A percentile compares a stretch with the other conserved stretches of the same genome.
Conservation (phyloP, 2,113 vertebrate genomes). For the Pteropus alecto region DNA sequence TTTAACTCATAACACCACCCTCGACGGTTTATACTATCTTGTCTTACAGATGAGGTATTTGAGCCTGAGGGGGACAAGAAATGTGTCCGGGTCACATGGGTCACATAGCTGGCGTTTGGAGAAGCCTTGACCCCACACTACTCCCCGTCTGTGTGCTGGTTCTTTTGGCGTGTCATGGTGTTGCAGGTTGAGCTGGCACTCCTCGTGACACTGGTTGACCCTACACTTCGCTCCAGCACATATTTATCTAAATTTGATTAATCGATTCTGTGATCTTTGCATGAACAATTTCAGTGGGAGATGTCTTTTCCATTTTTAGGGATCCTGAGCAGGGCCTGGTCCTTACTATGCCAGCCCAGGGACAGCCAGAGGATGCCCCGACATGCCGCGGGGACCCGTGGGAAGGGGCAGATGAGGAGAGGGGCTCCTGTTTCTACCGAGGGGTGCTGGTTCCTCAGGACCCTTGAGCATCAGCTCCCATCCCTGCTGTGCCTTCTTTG, state of each 20-base stretch:
- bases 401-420: no score
- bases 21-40: not conserved
- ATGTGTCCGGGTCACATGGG: not conserved
- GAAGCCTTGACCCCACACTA: not conserved
- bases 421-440: not conserved
- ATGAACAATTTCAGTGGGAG: not conserved
- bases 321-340: not conserved
- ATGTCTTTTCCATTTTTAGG: not conserved
- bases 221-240: rapidly evolving
- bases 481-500: not conserved
- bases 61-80: not conserved
- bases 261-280: not conserved
- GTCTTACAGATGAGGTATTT: not conserved
- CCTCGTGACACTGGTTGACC: not conserved
- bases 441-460: not conserved
- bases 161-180: rapidly evolving
- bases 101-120: not conserved
- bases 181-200: not conserved
- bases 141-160: not conserved
- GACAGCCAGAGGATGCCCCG: not conserved
- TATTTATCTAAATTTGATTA: not conserved
- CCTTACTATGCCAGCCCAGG: not conserved
- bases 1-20: not conserved
- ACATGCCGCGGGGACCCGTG: not conserved
- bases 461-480: not conserved